Evolutionary conservation across 2,888 invertebrate species (phyloP), one percentile per base, ranked within the genome.

Genomic region (Ditula angustiorana): DNA sequence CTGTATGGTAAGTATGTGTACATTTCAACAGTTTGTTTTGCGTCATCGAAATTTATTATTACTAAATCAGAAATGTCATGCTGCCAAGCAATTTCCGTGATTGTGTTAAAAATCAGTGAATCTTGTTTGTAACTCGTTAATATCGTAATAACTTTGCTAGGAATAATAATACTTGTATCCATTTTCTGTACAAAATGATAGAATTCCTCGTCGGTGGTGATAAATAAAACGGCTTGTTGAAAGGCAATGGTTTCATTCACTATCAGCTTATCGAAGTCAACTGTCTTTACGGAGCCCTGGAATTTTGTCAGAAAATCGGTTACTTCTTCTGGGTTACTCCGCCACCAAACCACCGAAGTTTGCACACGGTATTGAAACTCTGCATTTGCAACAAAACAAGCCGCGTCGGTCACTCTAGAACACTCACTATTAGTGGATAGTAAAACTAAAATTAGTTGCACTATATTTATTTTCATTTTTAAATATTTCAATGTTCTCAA

Each of bases 1-100:
- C 67, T 73, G 53, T 82, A 83, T 2, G 88, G 88, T 61, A 75
- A 77, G 68, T 80, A 87, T 0, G 87, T 87, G 2, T 76, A 74
- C 1, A 82, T 13, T 2, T 61, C 69, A 5, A 81, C 66, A 58
- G 72, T 67, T 2, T 74, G 68, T 8, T 68, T 52, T 5, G 62
- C 13, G 50, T 70, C 11, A 16, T 67, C 49, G 1, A 16, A 66
- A 61, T 74, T 79, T 61, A 87, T 30, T 53, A 85, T 68, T 5
- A 86, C 69, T 26, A 88, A 71, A 55, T 88, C 78, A n/a, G 74
- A 72, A 5, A 87, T 69, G 61, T 85, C 83, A 68, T 80, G 76
- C 13, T 78, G 68, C 80, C 81, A 82, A 5, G 87, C 79, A 28
- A 68, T 70, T 72, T 79, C 69, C 21, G 78, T 84, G 11, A 75